Evolutionary conservation across 2,888 invertebrate species (phyloP).

Genomic region (Microplitis manilae): DNA sequence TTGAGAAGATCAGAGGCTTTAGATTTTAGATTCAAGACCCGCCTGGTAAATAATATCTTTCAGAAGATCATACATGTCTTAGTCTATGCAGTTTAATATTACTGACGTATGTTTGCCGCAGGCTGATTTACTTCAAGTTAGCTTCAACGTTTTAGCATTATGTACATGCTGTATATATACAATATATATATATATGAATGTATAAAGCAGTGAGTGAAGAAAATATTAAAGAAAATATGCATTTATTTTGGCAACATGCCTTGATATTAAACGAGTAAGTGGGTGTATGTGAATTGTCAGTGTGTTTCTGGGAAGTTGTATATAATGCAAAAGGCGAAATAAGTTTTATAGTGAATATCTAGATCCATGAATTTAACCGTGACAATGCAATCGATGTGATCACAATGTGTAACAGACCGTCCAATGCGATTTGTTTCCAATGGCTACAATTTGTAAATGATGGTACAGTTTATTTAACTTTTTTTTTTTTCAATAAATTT

Average conservation of each 20-base stretch:
- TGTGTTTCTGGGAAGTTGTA: neutral
- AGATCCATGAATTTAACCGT: neutral
- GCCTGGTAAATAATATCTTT: neutral
- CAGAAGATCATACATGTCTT: neutral
- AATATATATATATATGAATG: too few species aligned
- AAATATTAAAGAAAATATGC: neutral
- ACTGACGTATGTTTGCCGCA: neutral
- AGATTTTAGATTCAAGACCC: neutral
- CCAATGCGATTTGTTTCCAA: slow-evolving; percentile 52
- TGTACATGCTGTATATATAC: too few species aligned
- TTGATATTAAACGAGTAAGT: neutral
- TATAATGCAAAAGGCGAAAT: neutral
- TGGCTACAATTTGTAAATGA: slow-evolving; percentile 58
- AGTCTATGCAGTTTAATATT: neutral
- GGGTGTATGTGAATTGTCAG: slow-evolving; percentile 5
- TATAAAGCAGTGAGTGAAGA: neutral
- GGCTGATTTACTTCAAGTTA: neutral
- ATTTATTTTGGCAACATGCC: neutral
- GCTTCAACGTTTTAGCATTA: neutral
- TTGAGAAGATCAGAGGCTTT: neutral
- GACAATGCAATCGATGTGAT: slow-evolving; percentile 25
- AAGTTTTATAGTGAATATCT: slow-evolving; percentile 10
- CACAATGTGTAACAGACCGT: slow-evolving; percentile 51
- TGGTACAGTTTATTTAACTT: slow-evolving; percentile 42
- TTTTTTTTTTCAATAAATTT: slow-evolving; percentile 30